These are phyloP conservation scores for Morpho helenor DNA, from an alignment of 2,888 invertebrate genomes.

Conservation along the genomic window DNA sequence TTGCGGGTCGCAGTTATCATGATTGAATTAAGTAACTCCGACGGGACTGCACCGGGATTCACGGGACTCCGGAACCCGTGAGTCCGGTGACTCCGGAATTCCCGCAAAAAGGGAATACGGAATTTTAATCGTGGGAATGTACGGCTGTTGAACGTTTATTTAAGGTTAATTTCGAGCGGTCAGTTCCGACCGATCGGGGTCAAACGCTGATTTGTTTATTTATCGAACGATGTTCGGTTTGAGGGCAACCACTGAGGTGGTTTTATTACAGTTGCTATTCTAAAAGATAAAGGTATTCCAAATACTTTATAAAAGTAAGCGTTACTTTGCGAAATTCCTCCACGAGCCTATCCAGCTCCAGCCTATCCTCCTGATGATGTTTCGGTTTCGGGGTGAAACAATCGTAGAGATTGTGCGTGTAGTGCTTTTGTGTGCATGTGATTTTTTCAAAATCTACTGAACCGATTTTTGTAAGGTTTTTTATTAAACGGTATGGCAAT, in stretches of 20 bases:
- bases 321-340: too few relatives aligned
- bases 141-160: conserved; percentile 55
- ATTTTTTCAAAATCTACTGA: too few relatives aligned
- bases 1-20: conserved; percentile 75
- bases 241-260: not conserved
- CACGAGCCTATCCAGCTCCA: too few relatives aligned
- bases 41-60: conserved; percentile 52
- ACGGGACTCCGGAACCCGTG: conserved; percentile 34
- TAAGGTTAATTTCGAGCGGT: conserved; percentile 67
- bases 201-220: conserved; percentile 21
- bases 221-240: conserved; percentile 14
- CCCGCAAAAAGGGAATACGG: conserved; percentile 60
- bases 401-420: too few relatives aligned
- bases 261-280: not conserved
- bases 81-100: conserved; percentile 33
- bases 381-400: too few relatives aligned
- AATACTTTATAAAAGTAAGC: too few relatives aligned
- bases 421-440: too few relatives aligned
- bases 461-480: too few relatives aligned
- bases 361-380: too few relatives aligned
- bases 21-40: conserved; percentile 73
- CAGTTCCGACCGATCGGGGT: conserved; percentile 42
- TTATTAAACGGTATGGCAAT: too few relatives aligned
- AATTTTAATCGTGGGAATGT: conserved; percentile 67
- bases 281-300: too few relatives aligned